These are phyloP conservation scores for Mixornis gularis DNA, from an alignment of 2,113 vertebrate species.

Conservation along the genomic window DNA sequence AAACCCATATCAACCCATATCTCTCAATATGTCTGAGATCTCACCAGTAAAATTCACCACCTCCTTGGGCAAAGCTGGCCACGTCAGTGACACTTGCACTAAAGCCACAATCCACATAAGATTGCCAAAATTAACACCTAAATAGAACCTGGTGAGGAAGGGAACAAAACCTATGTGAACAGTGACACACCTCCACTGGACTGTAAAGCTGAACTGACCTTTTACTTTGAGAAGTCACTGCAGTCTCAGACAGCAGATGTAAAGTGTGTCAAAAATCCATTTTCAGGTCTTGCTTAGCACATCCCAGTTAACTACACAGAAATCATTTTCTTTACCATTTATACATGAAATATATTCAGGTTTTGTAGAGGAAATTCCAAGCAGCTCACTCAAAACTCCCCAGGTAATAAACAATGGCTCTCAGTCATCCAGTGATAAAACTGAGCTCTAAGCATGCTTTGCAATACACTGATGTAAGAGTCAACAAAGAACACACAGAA, in stretches of 20 bases:
- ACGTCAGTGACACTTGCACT: background rate
- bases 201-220: background rate
- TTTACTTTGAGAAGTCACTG: background rate
- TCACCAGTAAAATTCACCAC: background rate
- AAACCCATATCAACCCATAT: background rate
- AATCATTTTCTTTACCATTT: background rate
- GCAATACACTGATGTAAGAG: background rate
- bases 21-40: background rate
- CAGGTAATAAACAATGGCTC: background rate
- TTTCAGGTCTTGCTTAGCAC: background rate
- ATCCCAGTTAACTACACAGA: background rate
- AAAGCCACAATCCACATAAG: background rate
- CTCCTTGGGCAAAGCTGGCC: background rate
- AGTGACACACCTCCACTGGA: background rate
- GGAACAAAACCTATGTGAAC: background rate
- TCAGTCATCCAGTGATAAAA: background rate
- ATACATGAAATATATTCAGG: background rate
- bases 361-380: background rate
- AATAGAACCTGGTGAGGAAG: background rate
- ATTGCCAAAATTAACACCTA: background rate
- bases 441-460: background rate
- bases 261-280: background rate
- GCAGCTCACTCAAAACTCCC: background rate
- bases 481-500: background rate
- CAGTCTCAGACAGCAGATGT: background rate